A percentile compares a stretch with the other conserved stretches of the same genome.
phyloP scores from a whole-genome alignment of 2,113 vertebrate genomes.

The Phyllostomus discolor region DNA sequence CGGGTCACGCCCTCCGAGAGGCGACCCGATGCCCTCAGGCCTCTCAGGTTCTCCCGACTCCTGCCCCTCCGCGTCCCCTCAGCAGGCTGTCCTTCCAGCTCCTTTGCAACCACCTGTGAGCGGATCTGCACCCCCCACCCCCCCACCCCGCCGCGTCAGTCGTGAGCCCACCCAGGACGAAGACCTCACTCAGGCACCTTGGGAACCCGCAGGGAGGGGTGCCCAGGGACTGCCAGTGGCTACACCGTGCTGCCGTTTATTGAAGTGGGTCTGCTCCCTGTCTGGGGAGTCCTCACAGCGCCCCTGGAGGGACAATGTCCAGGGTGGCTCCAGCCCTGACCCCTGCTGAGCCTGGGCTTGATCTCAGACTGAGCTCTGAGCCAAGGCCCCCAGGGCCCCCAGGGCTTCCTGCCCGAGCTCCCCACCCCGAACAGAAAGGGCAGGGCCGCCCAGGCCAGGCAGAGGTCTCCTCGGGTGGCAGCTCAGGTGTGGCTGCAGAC shows the following conservation, averaged over 20 bases:
- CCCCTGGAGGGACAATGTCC: not conserved
- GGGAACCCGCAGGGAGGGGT: not conserved
- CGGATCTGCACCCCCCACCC: not conserved
- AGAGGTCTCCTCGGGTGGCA: not conserved
- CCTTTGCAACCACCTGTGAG: not conserved
- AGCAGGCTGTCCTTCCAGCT: not conserved
- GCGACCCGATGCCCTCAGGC: not conserved
- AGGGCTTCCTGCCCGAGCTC: not conserved
- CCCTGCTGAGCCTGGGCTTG: not conserved
- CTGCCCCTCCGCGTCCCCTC: fast-evolving
- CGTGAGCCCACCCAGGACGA: no score
- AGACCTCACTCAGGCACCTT: not conserved
- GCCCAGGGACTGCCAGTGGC: not conserved
- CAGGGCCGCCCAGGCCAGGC: not conserved
- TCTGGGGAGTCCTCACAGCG: not conserved
- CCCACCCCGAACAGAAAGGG: not conserved
- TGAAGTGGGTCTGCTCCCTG: no score
- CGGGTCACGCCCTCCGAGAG: not conserved
- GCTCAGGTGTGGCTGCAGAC: not conserved
- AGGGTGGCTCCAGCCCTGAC: not conserved
- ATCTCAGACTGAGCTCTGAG: not conserved
- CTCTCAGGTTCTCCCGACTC: not conserved
- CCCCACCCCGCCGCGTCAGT: not conserved
- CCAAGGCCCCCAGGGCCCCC: not conserved
- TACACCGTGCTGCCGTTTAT: fast-evolving